Evolutionary conservation across 2,888 invertebrate species (phyloP), one percentile per base, ranked within the genome.

Genomic region (Fabriciana adippe): DNA sequence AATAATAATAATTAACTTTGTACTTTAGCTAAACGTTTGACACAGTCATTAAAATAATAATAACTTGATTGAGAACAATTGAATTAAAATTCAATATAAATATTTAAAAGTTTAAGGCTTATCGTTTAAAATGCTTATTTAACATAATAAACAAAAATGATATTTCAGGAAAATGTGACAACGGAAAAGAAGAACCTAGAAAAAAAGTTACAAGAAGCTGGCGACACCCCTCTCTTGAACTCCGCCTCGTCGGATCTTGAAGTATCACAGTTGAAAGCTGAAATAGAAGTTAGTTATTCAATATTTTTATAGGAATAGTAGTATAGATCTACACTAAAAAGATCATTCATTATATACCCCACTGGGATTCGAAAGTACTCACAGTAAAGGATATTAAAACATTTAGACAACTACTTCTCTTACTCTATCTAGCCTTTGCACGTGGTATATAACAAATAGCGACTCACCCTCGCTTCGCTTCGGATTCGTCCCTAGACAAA

Each of bases 141-240:
- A 31, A 26, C 1, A 31, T 16, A 35, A 35, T 35, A 15, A 35
- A 61, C 6, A 31, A 15, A 61, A 31, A 1, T 35, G 8, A 8
- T 3, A 51, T 83, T 82, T 16, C 93, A 98, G 92, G 97, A 97
- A 83, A 96, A 94, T 84, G 97, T 95, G 16, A 95, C 95, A 6
- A 96, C 95, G 1, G 97, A 97, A 81, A 97, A 97, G 88, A 94
- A 95, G 83, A 96, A 97, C 83, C 91, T 97, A 72, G 97, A 97
- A 81, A 95, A 96, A 83, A 95, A 95, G 77, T 89, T 97, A 6
- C 94, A 96, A 76, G 96, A 97, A 82, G 97, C 96, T 55, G 95
- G 96, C 68, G 94, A 94, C 69, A 94, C 94, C 62, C 92, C 93
- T 1, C 82, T 91, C 2, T 84, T 96, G 67, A 95, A 95, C 75